phyloP scores from a whole-genome alignment of 2,113 vertebrate genomes.

The Dipodomys stephensi region DNA sequence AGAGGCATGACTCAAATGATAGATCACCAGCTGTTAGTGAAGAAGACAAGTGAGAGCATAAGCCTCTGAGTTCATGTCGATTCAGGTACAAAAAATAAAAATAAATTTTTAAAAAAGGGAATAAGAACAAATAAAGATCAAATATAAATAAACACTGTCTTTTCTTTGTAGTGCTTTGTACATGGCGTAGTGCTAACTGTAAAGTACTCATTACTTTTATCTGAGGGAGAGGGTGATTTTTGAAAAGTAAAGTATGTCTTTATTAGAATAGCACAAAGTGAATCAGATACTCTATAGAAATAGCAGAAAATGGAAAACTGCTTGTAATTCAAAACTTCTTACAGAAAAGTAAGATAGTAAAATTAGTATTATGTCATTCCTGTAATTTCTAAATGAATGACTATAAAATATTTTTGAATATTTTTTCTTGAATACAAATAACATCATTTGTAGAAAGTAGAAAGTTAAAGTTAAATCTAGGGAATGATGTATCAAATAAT shows the following conservation, averaged over 20 bases:
- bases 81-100: too few species aligned
- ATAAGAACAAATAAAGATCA: slow-evolving; percentile 24
- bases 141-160: background rate
- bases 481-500: slow-evolving; percentile 28
- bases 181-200: background rate
- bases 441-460: too few species aligned
- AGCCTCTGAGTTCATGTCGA: too few species aligned
- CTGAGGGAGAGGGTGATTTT: slow-evolving; percentile 16
- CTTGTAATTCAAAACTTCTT: slow-evolving; percentile 35
- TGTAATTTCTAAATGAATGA: slow-evolving; percentile 59
- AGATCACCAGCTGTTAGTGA: too few species aligned
- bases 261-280: slow-evolving; percentile 35
- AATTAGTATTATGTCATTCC: background rate
- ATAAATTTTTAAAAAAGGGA: too few species aligned
- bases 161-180: slow-evolving; percentile 25
- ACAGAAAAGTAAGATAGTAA: background rate
- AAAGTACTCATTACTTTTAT: slow-evolving; percentile 12
- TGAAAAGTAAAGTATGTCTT: slow-evolving; percentile 29
- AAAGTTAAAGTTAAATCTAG: background rate
- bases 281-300: slow-evolving; percentile 35
- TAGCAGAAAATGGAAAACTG: slow-evolving; percentile 37
- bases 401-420: slow-evolving; percentile 30
- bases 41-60: too few species aligned
- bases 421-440: slow-evolving; percentile 8
- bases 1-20: too few species aligned